A percentile compares a stretch with the other conserved stretches of the same genome.
These are phyloP conservation scores for Microhierax caerulescens DNA, from an alignment of 2,797 vertebrate genomes.

Conservation along the genomic window DNA sequence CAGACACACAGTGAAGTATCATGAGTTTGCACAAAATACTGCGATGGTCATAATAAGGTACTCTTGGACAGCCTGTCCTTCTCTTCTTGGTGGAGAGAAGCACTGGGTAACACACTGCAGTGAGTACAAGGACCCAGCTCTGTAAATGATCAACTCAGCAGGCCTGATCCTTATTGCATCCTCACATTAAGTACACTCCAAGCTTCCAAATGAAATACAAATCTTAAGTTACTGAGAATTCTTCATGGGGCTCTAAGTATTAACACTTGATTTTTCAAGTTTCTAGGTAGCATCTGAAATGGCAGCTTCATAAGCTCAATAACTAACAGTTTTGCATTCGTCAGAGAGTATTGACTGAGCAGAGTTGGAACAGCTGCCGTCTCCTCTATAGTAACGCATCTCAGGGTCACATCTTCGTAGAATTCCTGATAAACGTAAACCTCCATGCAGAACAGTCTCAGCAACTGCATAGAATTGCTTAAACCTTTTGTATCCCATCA, in stretches of 20 bases:
- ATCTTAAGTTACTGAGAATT: neutral
- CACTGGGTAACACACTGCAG: neutral
- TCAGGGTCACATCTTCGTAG: neutral
- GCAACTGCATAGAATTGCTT: neutral
- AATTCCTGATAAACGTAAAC: neutral
- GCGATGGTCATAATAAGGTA: neutral
- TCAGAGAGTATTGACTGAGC: neutral
- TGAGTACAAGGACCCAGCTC: neutral
- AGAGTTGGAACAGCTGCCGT: neutral
- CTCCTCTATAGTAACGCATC: neutral
- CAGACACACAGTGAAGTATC: neutral
- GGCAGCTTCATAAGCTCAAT: neutral
- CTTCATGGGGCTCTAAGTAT: neutral
- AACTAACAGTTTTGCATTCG: neutral
- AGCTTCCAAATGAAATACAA: neutral
- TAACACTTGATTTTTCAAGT: neutral
- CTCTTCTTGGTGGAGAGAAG: neutral
- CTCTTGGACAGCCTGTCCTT: neutral
- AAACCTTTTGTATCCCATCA: neutral
- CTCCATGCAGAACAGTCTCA: neutral
- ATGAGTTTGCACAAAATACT: neutral
- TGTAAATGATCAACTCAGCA: neutral
- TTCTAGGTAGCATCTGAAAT: neutral
- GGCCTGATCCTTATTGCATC: neutral
- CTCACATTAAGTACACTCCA: neutral